Percentiles rank a stretch among this genome's conserved stretches.
phyloP scores from a whole-genome alignment of 2,888 invertebrate genomes.

The Junonia oenone region DNA sequence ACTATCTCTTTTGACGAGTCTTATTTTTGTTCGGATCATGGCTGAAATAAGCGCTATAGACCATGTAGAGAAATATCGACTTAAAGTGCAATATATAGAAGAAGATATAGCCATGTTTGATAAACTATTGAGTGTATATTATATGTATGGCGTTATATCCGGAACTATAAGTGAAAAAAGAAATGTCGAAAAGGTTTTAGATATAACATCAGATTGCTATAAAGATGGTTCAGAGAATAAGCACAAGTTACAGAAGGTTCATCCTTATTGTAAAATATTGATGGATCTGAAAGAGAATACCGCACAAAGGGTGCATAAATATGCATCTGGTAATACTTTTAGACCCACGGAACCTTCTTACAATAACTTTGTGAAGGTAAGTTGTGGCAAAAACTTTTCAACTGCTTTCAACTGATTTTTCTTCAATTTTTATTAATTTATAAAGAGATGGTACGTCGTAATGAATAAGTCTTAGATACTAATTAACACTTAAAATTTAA shows the following conservation, averaged over 20 bases:
- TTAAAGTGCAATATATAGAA: constrained; percentile 84
- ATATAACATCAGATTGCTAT: constrained; percentile 41
- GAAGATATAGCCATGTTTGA: constrained; percentile 84
- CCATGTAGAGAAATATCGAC: constrained; percentile 87
- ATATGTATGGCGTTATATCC: constrained; percentile 66
- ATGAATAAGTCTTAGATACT: too few species aligned
- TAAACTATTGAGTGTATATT: constrained; percentile 77
- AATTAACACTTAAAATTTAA: too few species aligned
- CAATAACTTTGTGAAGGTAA: constrained; percentile 74
- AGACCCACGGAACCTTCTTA: constrained; percentile 76
- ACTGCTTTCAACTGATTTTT: too few species aligned
- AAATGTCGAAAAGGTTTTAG: constrained; percentile 46
- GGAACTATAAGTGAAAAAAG: constrained; percentile 52
- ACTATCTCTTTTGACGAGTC: constrained; percentile 67
- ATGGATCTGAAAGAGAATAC: constrained; percentile 53
- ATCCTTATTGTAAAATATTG: constrained; percentile 68
- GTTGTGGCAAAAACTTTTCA: constrained; percentile 10
- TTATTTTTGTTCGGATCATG: constrained; percentile 78
- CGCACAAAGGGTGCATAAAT: constrained; percentile 55
- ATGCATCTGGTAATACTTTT: constrained; percentile 76
- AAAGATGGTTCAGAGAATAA: constrained; percentile 36
- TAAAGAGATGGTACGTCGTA: too few species aligned
- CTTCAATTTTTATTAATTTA: too few species aligned
- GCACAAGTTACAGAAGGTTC: constrained; percentile 51
- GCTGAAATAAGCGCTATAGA: constrained; percentile 86